Evolutionary conservation across 2,888 invertebrate species (phyloP).

Genomic region (Didymodactylos carnosus): DNA sequence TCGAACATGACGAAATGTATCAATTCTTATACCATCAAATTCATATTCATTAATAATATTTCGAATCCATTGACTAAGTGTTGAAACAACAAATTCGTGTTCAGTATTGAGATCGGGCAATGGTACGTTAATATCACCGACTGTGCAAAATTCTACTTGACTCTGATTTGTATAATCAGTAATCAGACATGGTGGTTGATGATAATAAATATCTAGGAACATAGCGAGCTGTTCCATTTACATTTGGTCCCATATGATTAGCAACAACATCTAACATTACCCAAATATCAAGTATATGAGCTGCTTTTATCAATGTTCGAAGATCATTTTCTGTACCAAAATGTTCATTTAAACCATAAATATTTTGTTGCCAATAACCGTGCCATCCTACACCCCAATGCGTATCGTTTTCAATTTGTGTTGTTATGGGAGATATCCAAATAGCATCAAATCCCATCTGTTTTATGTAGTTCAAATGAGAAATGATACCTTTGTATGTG

Average conservation of each 20-base stretch:
- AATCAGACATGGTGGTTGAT: slow-evolving; percentile 17
- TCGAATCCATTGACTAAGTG: slow-evolving; percentile 17
- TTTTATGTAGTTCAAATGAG: slow-evolving; percentile 18
- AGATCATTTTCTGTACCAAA: slow-evolving; percentile 19
- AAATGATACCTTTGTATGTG: slow-evolving; percentile 17
- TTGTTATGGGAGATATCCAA: slow-evolving; percentile 20
- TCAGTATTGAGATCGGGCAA: slow-evolving; percentile 20
- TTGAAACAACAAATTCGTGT: slow-evolving; percentile 16
- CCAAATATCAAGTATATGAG: slow-evolving; percentile 20
- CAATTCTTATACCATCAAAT: slow-evolving; percentile 20
- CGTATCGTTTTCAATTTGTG: slow-evolving; percentile 15
- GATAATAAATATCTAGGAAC: slow-evolving; percentile 19
- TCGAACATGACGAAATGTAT: slow-evolving; percentile 17
- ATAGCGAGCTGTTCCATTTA: slow-evolving; percentile 17
- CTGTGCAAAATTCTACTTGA: slow-evolving; percentile 19
- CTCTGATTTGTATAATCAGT: slow-evolving; percentile 17
- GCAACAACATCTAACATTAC: slow-evolving; percentile 21
- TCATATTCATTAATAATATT: slow-evolving; percentile 16
- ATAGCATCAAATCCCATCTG: slow-evolving; percentile 19
- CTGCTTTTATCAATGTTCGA: slow-evolving; percentile 16
- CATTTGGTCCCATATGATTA: slow-evolving; percentile 19
- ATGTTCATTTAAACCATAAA: slow-evolving; percentile 17
- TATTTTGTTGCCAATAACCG: slow-evolving; percentile 20
- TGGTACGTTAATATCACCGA: slow-evolving; percentile 11
- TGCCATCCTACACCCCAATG: slow-evolving; percentile 17